Conservation (phyloP, 1,140 invertebrate species). For the Musca domestica region DNA sequence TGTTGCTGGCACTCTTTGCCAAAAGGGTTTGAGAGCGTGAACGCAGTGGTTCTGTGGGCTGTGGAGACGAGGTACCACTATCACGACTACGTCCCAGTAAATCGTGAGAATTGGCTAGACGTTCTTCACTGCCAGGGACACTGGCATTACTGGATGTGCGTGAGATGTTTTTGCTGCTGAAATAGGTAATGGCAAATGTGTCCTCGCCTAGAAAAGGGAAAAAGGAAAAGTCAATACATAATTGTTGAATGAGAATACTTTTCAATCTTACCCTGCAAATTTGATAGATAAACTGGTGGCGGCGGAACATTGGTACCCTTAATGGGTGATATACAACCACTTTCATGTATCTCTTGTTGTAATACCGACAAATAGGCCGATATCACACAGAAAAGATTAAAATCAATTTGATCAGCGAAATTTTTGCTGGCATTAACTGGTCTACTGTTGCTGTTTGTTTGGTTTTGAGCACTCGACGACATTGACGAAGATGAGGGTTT, state of each 20-base stretch:
- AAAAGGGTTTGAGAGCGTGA: slow-evolving; percentile 14
- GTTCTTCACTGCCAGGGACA: slow-evolving; percentile 43
- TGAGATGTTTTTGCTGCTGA: slow-evolving; percentile 49
- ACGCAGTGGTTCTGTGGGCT: slow-evolving; percentile 32
- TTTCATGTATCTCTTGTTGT: slow-evolving; percentile 53
- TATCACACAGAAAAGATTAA: slow-evolving; percentile 52
- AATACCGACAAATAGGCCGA: slow-evolving; percentile 51
- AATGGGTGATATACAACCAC: slow-evolving; percentile 52
- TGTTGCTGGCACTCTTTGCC: slow-evolving; percentile 29
- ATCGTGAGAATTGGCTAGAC: slow-evolving; percentile 35
- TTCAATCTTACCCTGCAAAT: slow-evolving; percentile 36
- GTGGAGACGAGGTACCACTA: slow-evolving; percentile 52
- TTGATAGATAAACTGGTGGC: slow-evolving; percentile 51
- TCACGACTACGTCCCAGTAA: slow-evolving; percentile 44
- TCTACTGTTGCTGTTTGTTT: not conserved
- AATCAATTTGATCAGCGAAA: slow-evolving; percentile 35
- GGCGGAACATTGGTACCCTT: slow-evolving; percentile 54
- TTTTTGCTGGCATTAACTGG: slow-evolving; percentile 5
- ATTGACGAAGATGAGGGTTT: not conserved
- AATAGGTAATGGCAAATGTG: slow-evolving; percentile 37
- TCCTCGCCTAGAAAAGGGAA: slow-evolving; percentile 24
- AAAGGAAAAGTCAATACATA: not conserved
- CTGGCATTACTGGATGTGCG: slow-evolving; percentile 51
- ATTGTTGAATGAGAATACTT: not conserved
- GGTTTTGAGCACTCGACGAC: slow-evolving; percentile 13